Evolutionary conservation across 2,888 invertebrate genomes (phyloP).

Genomic region (Acrobasis suavella): DNA sequence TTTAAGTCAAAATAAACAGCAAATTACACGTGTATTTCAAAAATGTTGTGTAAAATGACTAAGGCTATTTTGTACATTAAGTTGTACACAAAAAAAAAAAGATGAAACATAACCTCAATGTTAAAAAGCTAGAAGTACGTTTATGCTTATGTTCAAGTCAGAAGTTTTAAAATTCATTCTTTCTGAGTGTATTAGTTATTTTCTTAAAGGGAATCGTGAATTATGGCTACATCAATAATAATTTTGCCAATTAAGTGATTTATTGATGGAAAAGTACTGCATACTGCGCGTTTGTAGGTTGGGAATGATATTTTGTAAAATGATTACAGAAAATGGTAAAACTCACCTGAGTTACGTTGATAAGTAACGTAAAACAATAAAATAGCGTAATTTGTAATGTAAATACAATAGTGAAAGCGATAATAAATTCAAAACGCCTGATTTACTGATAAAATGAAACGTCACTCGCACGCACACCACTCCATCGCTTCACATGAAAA

Average conservation of each 20-base stretch:
- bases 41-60: too few relatives aligned
- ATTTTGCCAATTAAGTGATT: conserved; percentile 9
- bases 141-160: not conserved
- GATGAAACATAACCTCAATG: too few relatives aligned
- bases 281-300: not conserved
- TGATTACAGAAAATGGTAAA: not conserved
- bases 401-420: not conserved
- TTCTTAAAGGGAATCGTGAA: not conserved
- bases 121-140: not conserved
- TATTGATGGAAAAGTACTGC: conserved; percentile 1
- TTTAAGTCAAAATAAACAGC: too few relatives aligned
- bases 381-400: not conserved
- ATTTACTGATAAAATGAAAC: not conserved
- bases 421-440: not conserved
- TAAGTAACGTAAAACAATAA: not conserved
- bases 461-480: not conserved
- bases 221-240: not conserved
- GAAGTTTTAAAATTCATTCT: not conserved
- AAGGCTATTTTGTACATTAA: too few relatives aligned
- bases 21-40: too few relatives aligned
- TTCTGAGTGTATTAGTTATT: not conserved
- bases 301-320: not conserved
- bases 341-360: not conserved
- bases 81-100: too few relatives aligned
- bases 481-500: not conserved